Conservation (phyloP, 2,888 invertebrate genomes). For the Agrilus cyanescens region DNA sequence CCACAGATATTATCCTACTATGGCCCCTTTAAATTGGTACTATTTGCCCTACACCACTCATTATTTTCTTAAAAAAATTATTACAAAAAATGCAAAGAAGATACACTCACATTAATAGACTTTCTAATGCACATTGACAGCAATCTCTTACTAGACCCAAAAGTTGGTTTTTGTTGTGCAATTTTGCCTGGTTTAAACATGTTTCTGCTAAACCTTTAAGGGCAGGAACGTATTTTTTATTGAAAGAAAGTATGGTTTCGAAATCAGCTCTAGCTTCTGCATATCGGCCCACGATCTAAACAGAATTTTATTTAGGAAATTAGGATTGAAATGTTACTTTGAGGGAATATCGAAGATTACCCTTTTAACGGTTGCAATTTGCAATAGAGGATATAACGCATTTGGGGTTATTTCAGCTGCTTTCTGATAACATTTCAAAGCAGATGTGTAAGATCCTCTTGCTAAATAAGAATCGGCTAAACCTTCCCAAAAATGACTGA, state of each 20-base stretch:
- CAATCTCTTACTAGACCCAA: constrained; percentile 60
- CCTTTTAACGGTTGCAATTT: constrained; percentile 64
- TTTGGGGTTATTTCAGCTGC: constrained; percentile 53
- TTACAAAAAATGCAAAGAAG: not conserved
- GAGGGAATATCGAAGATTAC: constrained; percentile 15
- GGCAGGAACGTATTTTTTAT: constrained; percentile 54
- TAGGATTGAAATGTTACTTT: constrained; percentile 20
- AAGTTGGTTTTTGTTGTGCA: constrained; percentile 52
- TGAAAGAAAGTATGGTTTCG: constrained; percentile 41
- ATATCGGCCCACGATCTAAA: constrained; percentile 50
- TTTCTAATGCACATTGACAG: constrained; percentile 57
- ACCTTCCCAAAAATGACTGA: constrained; percentile 66
- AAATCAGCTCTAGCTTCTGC: constrained; percentile 63
- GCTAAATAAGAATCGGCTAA: constrained; percentile 81
- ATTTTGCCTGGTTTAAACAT: constrained; percentile 58
- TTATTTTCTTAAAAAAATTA: constrained; percentile 5
- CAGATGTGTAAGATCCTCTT: constrained; percentile 82
- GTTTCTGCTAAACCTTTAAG: constrained; percentile 76
- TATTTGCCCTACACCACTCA: too few relatives aligned
- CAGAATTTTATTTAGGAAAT: constrained; percentile 1
- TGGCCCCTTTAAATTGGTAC: too few relatives aligned
- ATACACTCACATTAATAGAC: constrained; percentile 37
- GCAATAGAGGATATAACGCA: constrained; percentile 60
- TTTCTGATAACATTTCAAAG: constrained; percentile 76
- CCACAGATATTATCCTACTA: too few relatives aligned